These are phyloP conservation scores for Paramuricea clavata DNA, from an alignment of 92 coral and sea anemone species.

Conservation along the genomic window DNA sequence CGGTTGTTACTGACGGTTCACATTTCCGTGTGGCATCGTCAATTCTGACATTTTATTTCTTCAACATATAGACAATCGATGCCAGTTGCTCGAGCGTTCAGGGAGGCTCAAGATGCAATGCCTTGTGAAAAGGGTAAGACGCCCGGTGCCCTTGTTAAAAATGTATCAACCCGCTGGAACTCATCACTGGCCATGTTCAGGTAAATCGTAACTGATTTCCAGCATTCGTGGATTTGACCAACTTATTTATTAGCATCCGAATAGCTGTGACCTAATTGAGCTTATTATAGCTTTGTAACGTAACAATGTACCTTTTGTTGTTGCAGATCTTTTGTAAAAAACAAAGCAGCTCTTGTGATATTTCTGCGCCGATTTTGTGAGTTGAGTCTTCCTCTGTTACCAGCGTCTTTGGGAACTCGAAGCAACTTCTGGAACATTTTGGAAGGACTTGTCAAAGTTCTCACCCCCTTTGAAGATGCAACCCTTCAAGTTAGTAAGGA, in stretches of 20 bases:
- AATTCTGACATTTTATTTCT: no score
- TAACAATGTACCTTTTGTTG: background rate
- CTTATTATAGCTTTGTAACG: background rate
- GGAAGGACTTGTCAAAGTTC: background rate
- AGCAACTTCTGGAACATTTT: constrained; percentile 5
- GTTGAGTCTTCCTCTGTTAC: background rate
- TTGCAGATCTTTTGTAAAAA: background rate
- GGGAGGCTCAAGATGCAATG: background rate
- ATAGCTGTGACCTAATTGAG: background rate
- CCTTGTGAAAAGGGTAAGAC: background rate
- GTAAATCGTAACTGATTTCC: background rate
- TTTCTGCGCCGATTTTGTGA: background rate
- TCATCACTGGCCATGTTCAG: constrained; percentile 12
- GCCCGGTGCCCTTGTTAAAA: background rate
- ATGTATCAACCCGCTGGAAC: constrained; percentile 12
- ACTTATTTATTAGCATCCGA: background rate
- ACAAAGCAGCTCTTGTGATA: background rate
- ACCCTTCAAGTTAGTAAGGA: constrained; percentile 6
- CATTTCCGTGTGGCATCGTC: no score
- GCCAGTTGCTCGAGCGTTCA: background rate
- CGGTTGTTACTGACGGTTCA: background rate
- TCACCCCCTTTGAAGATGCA: constrained; percentile 18
- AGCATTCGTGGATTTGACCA: background rate
- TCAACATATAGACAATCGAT: background rate
- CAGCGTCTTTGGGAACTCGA: constrained; percentile 20